These are phyloP conservation scores for Oeneis ivallda DNA, from an alignment of 2,888 invertebrate species.

Conservation along the genomic window DNA sequence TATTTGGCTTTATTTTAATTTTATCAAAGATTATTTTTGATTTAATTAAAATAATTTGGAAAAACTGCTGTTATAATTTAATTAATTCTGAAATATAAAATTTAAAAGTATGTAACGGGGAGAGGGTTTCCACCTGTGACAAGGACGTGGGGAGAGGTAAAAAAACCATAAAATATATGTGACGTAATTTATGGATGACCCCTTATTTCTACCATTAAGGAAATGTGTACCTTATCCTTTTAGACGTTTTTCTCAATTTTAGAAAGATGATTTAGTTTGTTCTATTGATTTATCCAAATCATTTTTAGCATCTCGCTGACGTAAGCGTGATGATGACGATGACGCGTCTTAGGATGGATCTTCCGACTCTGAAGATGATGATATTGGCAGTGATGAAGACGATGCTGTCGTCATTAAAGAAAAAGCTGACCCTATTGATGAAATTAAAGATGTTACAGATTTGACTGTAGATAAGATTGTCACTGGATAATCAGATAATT, in stretches of 20 bases:
- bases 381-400: conserved; percentile 65
- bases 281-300: not conserved
- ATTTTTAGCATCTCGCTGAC: conserved; percentile 41
- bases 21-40: too few relatives aligned
- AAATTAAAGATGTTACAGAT: conserved; percentile 73
- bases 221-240: not conserved
- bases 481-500: conserved; percentile 82
- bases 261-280: not conserved
- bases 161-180: too few relatives aligned
- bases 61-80: too few relatives aligned
- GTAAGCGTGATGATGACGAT: conserved; percentile 76
- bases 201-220: not conserved
- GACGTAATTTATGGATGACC: too few relatives aligned
- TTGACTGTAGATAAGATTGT: conserved; percentile 56
- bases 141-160: too few relatives aligned
- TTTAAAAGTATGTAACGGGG: too few relatives aligned
- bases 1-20: too few relatives aligned
- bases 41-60: too few relatives aligned
- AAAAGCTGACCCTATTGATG: conserved; percentile 75
- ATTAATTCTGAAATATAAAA: too few relatives aligned
- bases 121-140: too few relatives aligned
- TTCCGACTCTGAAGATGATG: conserved; percentile 78
- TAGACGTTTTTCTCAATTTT: too few relatives aligned
- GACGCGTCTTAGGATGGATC: conserved; percentile 82
- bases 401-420: conserved; percentile 77